Percentiles rank a stretch among this genome's conserved stretches.
Evolutionary conservation across 2,113 vertebrate species (phyloP).

Genomic region (Fulica atra): DNA sequence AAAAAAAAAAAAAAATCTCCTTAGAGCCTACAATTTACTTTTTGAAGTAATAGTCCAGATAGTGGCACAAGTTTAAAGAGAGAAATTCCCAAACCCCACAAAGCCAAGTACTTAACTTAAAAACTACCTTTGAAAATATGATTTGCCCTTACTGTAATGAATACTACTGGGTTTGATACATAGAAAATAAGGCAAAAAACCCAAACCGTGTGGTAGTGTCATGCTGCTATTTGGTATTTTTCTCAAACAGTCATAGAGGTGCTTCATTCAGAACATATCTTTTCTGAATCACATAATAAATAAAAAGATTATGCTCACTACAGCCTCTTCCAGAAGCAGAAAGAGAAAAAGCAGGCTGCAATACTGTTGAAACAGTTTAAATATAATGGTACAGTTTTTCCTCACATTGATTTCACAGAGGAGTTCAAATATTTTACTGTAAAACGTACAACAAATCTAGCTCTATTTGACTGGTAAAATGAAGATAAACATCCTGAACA

Average conservation of each 20-base stretch:
- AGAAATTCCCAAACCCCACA: background rate
- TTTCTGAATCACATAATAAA: background rate
- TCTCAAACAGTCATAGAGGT: background rate
- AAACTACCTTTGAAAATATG: background rate
- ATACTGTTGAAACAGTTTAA: background rate
- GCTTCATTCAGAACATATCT: background rate
- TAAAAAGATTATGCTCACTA: background rate
- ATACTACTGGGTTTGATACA: background rate
- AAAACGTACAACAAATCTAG: background rate
- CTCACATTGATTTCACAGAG: background rate
- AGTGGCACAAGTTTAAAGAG: background rate
- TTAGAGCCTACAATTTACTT: background rate
- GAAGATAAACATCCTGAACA: background rate
- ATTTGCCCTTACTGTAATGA: background rate
- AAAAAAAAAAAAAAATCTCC: background rate
- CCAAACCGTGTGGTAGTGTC: background rate
- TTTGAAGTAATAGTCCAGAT: background rate
- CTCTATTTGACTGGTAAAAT: background rate
- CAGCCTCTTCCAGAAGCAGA: background rate
- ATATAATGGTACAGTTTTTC: background rate
- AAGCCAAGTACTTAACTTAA: background rate
- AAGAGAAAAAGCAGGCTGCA: background rate
- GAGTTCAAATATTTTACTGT: too few relatives aligned
- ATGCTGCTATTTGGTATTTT: background rate
- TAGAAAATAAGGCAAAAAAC: background rate